Conservation (phyloP, 2,113 vertebrate genomes). For the Psophia crepitans region DNA sequence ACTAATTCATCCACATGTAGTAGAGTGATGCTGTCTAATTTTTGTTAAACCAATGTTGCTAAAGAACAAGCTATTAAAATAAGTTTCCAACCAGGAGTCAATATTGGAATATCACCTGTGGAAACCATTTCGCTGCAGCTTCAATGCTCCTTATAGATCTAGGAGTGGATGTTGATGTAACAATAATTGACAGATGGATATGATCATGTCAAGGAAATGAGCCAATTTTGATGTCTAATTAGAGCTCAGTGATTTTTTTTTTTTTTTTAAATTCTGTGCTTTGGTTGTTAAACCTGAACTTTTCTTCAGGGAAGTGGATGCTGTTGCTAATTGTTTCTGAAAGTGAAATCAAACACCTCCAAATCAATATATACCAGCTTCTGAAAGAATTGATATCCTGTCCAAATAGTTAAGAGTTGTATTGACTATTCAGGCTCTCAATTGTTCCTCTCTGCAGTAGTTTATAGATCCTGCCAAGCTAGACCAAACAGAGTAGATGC, state of each 20-base stretch:
- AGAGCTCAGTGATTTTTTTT: neutral
- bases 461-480: neutral
- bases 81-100: neutral
- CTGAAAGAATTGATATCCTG: slow-evolving; percentile 6
- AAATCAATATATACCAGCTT: neutral
- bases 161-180: neutral
- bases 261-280: neutral
- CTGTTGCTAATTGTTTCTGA: slow-evolving; percentile 35
- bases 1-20: neutral
- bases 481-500: neutral
- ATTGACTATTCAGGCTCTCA: neutral
- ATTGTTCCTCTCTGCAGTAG: neutral
- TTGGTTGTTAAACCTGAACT: neutral
- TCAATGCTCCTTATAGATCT: neutral
- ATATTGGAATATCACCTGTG: neutral
- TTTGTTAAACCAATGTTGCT: neutral
- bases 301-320: neutral
- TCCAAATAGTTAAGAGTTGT: neutral
- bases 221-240: neutral
- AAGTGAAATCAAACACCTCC: slow-evolving; percentile 13
- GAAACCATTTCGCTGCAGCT: neutral
- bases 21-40: neutral
- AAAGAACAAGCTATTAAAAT: neutral
- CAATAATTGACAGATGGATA: neutral
- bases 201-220: neutral